These are phyloP conservation scores for Calameuta pallipes DNA, from an alignment of 2,888 invertebrate genomes.

Conservation along the genomic window DNA sequence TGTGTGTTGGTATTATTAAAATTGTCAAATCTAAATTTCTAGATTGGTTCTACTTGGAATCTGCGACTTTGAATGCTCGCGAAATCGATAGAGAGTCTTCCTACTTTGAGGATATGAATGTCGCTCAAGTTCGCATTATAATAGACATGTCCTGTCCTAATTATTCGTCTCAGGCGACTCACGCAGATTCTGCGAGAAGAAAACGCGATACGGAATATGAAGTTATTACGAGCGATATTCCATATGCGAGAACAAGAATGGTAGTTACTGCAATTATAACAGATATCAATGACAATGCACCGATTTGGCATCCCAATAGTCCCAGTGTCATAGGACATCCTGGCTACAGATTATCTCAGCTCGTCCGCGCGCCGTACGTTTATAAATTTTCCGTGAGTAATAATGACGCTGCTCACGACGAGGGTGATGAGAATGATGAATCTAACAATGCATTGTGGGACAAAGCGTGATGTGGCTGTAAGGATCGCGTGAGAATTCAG, in stretches of 20 bases:
- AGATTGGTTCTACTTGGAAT: slow-evolving; percentile 15
- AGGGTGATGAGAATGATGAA: background rate
- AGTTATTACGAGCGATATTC: slow-evolving; percentile 13
- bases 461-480: background rate
- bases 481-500: background rate
- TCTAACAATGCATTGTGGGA: background rate
- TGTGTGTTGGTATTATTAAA: background rate
- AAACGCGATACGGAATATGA: slow-evolving; percentile 15
- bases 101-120: slow-evolving; percentile 14
- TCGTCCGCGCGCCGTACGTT: slow-evolving; percentile 11
- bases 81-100: slow-evolving; percentile 19
- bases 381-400: slow-evolving; percentile 16
- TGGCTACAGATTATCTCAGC: slow-evolving; percentile 8
- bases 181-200: background rate
- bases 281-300: slow-evolving; percentile 23
- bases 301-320: slow-evolving; percentile 13
- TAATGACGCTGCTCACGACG: background rate
- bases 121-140: slow-evolving; percentile 18
- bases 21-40: background rate
- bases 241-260: slow-evolving; percentile 14
- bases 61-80: slow-evolving; percentile 9
- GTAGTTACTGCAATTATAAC: slow-evolving; percentile 10
- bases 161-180: background rate
- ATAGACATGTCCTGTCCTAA: slow-evolving; percentile 15
- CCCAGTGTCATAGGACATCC: slow-evolving; percentile 17